These are phyloP conservation scores for Myathropa florea DNA, from an alignment of 2,888 invertebrate genomes.

Conservation along the genomic window DNA sequence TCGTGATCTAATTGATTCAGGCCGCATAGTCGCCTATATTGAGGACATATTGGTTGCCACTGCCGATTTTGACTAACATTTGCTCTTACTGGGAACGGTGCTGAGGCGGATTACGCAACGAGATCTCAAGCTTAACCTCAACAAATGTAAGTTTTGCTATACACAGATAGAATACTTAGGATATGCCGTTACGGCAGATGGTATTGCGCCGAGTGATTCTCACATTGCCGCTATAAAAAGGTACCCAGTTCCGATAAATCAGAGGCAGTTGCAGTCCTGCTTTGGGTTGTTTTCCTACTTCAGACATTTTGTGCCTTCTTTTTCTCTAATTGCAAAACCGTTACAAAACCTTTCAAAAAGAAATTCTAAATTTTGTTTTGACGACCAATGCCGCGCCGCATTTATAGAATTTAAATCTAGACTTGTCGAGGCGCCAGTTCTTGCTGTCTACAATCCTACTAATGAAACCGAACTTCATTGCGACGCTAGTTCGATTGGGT, in stretches of 20 bases:
- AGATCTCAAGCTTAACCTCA: conserved; percentile 21
- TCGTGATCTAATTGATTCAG: conserved; percentile 12
- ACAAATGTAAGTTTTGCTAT: conserved; percentile 53
- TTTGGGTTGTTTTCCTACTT: conserved; percentile 62
- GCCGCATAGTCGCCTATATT: conserved; percentile 46
- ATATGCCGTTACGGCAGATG: conserved; percentile 30
- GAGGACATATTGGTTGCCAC: conserved; percentile 46
- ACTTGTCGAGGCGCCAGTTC: neutral
- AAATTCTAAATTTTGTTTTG: conserved; percentile 72
- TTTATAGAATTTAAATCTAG: neutral
- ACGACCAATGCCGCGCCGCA: conserved; percentile 43
- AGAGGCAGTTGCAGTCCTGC: conserved; percentile 34
- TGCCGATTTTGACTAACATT: conserved; percentile 22
- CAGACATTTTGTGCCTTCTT: conserved; percentile 50
- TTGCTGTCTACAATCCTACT: neutral
- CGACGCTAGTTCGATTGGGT: conserved; percentile 73
- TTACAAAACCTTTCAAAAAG: neutral
- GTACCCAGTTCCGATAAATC: conserved; percentile 28
- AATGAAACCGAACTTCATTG: conserved; percentile 73
- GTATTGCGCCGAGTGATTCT: conserved; percentile 39
- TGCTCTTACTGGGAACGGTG: conserved; percentile 31
- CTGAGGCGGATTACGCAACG: conserved; percentile 9
- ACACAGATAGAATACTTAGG: conserved; percentile 43
- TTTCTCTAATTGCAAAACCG: conserved; percentile 48
- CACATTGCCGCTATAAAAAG: conserved; percentile 32